Base-by-base conservation (phyloP, 2,797 vertebrate species). In the Natrix natrix region DNA sequence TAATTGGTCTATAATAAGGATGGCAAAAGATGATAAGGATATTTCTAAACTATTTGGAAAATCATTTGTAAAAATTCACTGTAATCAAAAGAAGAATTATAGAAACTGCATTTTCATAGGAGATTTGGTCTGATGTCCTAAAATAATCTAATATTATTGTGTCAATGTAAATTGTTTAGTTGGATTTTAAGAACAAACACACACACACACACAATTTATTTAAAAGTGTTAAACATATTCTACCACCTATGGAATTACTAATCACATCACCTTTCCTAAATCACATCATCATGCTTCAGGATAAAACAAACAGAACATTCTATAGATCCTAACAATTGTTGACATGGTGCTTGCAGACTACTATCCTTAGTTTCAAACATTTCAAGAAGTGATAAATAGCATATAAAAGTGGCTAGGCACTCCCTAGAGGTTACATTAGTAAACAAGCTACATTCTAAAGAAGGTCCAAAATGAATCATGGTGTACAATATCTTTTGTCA, bases 391-490 rank as follows among this genome's bases (percentile, higher is more conserved):
- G 37, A 17, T 57, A 59, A n/a, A 16, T 28, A 26, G 57, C 26
- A 56, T 48, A 57, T 11, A 83, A 43, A 3, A 54, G 11, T 37
- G 28, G 1, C 6, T 32, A 63, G 24, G 54, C n/a, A 1, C 4
- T 48, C 55, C 22, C 28, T 17, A 37, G 48, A 87, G 32, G 1
- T 32, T 91, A 78, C 22, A 13, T 52, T 14, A 91, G 16, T 57
- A 93, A 90, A 90, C 22, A 93, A 91, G n/a, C 12, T 87, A 61
- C 88, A 86, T 89, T 57, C 10, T 14, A 86, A 54, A 88, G 55
- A 89, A 63, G 32, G n/a, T 91, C 32, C 48, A 66, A 92, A 16
- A 43, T 20, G n/a, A 89, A 26, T 56, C 60, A 83, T 0, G 1
- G 87, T 28, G 89, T 87, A 86, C 61, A 14, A 90, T 52, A 93